Percentiles rank a stretch among this genome's conserved stretches.
Conservation (phyloP, 2,888 invertebrate genomes). For the Mimumesa dahlbomi region DNA sequence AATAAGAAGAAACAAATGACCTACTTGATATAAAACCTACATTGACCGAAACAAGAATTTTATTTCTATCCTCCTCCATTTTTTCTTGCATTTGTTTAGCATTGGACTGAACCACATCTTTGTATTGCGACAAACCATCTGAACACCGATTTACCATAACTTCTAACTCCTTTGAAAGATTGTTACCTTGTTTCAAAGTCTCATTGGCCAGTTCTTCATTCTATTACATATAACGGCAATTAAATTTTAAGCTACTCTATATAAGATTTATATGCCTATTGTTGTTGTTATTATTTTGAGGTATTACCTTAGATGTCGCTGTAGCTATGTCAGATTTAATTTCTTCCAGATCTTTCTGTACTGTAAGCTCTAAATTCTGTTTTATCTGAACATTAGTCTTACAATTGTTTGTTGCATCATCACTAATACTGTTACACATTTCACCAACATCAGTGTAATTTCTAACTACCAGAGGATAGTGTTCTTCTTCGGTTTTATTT, state of each 20-base stretch:
- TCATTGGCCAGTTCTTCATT: slow-evolving; percentile 64
- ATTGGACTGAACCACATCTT: slow-evolving; percentile 56
- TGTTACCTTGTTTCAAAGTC: slow-evolving; percentile 56
- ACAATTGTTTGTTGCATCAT: slow-evolving; percentile 44
- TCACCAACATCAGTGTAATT: slow-evolving; percentile 52
- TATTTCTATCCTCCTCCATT: slow-evolving; percentile 60
- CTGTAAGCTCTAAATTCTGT: slow-evolving; percentile 57
- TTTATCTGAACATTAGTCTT: slow-evolving; percentile 48
- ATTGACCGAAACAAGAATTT: slow-evolving; percentile 56
- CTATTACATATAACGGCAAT: slow-evolving; percentile 16
- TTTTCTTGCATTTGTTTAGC: slow-evolving; percentile 59
- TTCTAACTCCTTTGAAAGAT: slow-evolving; percentile 66
- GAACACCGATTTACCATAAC: slow-evolving; percentile 59
- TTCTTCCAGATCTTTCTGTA: slow-evolving; percentile 55
- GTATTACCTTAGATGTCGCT: too few relatives aligned
- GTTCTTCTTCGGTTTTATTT: slow-evolving; percentile 51
- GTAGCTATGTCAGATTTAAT: slow-evolving; percentile 61
- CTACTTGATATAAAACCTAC: slow-evolving; percentile 55
- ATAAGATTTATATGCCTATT: too few relatives aligned
- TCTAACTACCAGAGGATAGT: slow-evolving; percentile 47
- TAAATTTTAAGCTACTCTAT: too few relatives aligned
- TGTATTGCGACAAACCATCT: slow-evolving; percentile 58
- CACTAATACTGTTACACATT: slow-evolving; percentile 53
- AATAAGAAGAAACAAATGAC: too few relatives aligned
- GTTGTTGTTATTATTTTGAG: too few relatives aligned